Evolutionary conservation across 1,140 invertebrate genomes (phyloP).

Genomic region (Platyscapa corneri): DNA sequence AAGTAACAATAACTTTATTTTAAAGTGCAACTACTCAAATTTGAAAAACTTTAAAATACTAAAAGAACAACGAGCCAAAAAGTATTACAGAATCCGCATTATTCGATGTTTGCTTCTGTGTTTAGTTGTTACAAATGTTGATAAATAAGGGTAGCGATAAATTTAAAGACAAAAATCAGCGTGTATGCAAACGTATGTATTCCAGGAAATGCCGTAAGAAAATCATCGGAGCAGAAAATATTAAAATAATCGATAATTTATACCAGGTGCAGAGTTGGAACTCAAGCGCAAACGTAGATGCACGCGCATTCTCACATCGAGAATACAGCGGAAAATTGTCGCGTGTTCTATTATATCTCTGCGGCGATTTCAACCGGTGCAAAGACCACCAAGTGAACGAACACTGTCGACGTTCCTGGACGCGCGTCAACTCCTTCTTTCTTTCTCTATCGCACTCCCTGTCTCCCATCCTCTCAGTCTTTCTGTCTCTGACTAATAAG

Average conservation of each 20-base stretch:
- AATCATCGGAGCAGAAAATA: not conserved
- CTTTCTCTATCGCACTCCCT: not conserved
- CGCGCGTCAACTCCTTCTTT: not conserved
- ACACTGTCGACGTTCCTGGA: not conserved
- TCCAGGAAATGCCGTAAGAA: no score
- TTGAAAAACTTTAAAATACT: no score
- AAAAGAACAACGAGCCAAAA: no score
- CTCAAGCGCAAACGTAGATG: not conserved
- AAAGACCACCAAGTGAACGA: not conserved
- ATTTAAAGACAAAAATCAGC: no score
- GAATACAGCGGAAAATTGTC: slow-evolving; percentile 16
- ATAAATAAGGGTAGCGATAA: no score
- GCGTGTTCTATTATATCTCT: slow-evolving; percentile 25
- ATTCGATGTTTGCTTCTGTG: no score
- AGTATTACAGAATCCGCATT: no score
- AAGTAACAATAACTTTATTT: no score
- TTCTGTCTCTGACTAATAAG: slow-evolving; percentile 22
- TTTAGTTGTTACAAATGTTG: no score
- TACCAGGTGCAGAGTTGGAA: not conserved
- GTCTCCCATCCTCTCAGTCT: no score
- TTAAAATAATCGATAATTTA: slow-evolving; percentile 1
- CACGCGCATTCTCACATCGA: not conserved
- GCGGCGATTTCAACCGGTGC: not conserved
- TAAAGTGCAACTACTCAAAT: no score
- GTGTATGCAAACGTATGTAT: no score